Conservation (phyloP, 2,888 invertebrate genomes). For the Xylota segnis region DNA sequence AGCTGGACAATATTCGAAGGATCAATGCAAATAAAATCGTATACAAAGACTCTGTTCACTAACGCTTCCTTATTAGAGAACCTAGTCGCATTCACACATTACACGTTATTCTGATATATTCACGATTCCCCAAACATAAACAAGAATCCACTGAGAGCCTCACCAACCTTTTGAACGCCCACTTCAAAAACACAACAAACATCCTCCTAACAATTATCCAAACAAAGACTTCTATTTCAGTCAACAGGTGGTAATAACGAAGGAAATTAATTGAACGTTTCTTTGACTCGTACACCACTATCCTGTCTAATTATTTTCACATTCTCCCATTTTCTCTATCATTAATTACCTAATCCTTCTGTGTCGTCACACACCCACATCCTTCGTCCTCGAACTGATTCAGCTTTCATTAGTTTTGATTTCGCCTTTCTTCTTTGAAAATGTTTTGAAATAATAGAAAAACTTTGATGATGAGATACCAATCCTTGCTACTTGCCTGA, state of each 20-base stretch:
- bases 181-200: not conserved
- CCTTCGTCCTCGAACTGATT: not conserved
- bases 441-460: constrained; percentile 55
- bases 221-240: not conserved
- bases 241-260: constrained; percentile 6
- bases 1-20: too few relatives aligned
- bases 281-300: constrained; percentile 9
- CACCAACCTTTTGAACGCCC: not conserved
- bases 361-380: not conserved
- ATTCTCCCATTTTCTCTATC: constrained; percentile 8
- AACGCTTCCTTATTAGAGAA: too few relatives aligned
- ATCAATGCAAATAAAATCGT: too few relatives aligned
- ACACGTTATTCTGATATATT: too few relatives aligned
- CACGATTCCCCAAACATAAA: too few relatives aligned
- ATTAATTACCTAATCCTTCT: constrained; percentile 31
- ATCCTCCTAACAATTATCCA: not conserved
- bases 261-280: constrained; percentile 13
- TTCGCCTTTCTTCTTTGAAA: not conserved
- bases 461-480: constrained; percentile 45
- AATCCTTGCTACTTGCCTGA: constrained; percentile 4
- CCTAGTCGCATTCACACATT: too few relatives aligned
- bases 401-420: constrained; percentile 20
- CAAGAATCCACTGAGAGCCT: not conserved
- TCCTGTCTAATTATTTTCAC: constrained; percentile 19
- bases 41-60: too few relatives aligned